phyloP scores from a whole-genome alignment of 2,113 vertebrate genomes.

The Anguilla japonica region DNA sequence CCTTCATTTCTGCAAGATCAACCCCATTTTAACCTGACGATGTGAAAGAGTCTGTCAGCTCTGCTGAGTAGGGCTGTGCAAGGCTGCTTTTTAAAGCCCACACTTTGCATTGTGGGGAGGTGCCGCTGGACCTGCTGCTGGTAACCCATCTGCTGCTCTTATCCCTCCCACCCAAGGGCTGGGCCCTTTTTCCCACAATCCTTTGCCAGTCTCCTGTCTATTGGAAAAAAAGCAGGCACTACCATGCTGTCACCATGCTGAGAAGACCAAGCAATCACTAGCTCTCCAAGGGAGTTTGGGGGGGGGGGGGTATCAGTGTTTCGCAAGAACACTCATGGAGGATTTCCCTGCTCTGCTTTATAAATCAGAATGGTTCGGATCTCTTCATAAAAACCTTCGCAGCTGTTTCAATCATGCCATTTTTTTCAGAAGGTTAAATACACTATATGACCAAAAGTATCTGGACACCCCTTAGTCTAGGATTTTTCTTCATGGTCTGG shows the following conservation, averaged over 20 bases:
- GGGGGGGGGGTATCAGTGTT: not conserved
- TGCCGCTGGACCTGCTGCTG: conserved; percentile 27
- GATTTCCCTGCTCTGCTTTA: not conserved
- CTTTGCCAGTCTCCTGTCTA: not conserved
- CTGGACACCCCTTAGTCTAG: no score
- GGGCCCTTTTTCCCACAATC: not conserved
- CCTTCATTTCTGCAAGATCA: conserved; percentile 24
- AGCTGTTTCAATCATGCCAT: no score
- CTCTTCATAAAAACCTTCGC: not conserved
- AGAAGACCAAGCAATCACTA: not conserved
- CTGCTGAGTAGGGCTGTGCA: conserved; percentile 22
- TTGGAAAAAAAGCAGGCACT: not conserved
- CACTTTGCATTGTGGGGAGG: conserved; percentile 28
- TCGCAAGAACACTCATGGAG: not conserved
- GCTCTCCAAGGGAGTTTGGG: not conserved
- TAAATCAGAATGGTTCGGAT: not conserved
- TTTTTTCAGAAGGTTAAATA: no score
- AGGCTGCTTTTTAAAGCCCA: conserved; percentile 33
- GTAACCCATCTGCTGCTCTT: conserved; percentile 40
- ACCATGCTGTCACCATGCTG: not conserved
- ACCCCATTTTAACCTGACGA: conserved; percentile 37
- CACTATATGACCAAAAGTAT: no score
- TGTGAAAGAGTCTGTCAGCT: conserved; percentile 34
- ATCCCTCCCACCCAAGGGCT: not conserved
- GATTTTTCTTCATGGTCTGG: no score